These are phyloP conservation scores for Poecile montanus DNA, from an alignment of 2,797 vertebrate species.

Conservation along the genomic window DNA sequence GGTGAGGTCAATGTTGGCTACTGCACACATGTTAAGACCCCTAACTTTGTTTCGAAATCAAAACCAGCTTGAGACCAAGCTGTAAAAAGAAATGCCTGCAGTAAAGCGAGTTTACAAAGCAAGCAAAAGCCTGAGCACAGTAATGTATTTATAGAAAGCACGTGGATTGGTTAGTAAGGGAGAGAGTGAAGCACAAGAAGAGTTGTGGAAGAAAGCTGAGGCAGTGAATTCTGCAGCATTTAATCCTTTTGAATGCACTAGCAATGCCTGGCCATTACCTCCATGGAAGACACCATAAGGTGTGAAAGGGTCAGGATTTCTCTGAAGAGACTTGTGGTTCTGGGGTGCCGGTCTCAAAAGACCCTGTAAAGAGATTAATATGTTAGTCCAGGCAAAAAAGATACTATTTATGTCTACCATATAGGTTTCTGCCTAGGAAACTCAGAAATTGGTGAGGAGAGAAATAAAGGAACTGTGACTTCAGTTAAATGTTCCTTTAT, in stretches of 20 bases:
- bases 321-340: background rate
- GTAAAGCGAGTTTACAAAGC: conserved; percentile 30
- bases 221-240: background rate
- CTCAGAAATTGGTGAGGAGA: background rate
- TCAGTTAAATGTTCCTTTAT: background rate
- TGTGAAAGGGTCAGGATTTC: background rate
- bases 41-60: conserved; percentile 11
- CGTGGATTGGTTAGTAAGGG: conserved; percentile 4
- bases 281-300: background rate
- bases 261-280: background rate
- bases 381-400: background rate
- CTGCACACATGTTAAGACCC: background rate
- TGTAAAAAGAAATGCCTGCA: conserved; percentile 33
- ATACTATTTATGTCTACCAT: fast-evolving
- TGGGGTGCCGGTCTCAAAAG: background rate
- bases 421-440: background rate
- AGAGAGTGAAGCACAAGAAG: background rate
- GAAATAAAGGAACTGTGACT: background rate
- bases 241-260: background rate
- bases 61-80: conserved; percentile 6
- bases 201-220: background rate
- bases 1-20: conserved; percentile 27
- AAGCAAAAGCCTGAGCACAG: background rate
- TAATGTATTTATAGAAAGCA: conserved; percentile 57
- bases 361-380: background rate